Percentiles rank a stretch among this genome's conserved stretches.
Evolutionary conservation across 2,113 vertebrate genomes (phyloP).

Genomic region (Eonycteris spelaea): DNA sequence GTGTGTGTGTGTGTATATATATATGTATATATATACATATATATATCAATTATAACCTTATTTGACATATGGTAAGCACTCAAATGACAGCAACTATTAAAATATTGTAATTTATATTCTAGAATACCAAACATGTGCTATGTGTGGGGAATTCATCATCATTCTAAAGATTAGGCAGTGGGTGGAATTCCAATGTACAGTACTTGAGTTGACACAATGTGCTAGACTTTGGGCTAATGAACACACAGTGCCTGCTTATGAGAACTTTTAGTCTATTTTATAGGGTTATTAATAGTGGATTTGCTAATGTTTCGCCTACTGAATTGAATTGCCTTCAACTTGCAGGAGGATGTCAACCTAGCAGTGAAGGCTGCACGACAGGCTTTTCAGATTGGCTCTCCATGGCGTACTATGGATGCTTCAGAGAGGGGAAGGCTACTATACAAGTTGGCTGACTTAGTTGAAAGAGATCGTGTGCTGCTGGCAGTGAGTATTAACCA

Average conservation of each 20-base stretch:
- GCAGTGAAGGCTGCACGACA: slow-evolving; percentile 89
- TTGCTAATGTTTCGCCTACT: neutral
- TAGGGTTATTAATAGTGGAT: neutral
- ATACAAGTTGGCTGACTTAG: slow-evolving; percentile 87
- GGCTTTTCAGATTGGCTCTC: slow-evolving; percentile 89
- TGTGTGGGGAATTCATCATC: neutral
- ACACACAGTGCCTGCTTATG: neutral
- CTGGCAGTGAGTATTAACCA: slow-evolving; percentile 85
- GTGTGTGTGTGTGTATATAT: no score
- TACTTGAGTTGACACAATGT: neutral
- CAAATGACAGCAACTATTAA: neutral
- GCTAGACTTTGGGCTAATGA: neutral
- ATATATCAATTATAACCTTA: neutral
- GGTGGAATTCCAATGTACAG: neutral
- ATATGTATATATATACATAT: no score
- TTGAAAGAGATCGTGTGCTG: slow-evolving; percentile 87
- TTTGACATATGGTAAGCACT: neutral
- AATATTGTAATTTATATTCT: neutral
- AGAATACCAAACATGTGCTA: neutral
- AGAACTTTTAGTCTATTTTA: neutral
- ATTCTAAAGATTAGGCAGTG: neutral
- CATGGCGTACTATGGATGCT: slow-evolving; percentile 92
- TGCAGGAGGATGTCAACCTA: slow-evolving; percentile 87
- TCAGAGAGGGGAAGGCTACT: slow-evolving; percentile 88
- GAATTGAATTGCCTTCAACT: neutral